Evolutionary conservation across 2,797 vertebrate genomes (phyloP).

Genomic region (Miichthys miiuy): DNA sequence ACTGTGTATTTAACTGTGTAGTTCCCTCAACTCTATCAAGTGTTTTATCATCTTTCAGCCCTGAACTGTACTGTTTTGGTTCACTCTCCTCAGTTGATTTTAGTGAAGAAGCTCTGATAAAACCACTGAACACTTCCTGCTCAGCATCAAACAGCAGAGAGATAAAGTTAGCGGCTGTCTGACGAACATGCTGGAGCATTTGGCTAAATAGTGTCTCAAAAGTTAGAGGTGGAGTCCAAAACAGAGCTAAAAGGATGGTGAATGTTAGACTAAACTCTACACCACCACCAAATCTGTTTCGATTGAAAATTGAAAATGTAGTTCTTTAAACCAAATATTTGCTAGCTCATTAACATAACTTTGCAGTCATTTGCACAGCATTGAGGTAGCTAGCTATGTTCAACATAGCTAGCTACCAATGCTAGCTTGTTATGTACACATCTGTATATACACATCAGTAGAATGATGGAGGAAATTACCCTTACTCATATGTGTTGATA

Average conservation of each 20-base stretch:
- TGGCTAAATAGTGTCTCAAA: neutral
- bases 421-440: neutral
- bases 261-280: neutral
- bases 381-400: neutral
- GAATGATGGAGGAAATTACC: slow-evolving; percentile 1
- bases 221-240: neutral
- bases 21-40: too few species aligned
- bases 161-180: neutral
- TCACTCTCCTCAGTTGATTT: neutral
- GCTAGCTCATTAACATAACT: neutral
- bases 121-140: neutral
- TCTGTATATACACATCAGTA: neutral
- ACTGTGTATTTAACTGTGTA: too few species aligned
- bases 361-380: neutral
- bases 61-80: too few species aligned
- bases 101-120: neutral
- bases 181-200: neutral
- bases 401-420: too few species aligned
- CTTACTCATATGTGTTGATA: neutral
- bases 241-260: neutral
- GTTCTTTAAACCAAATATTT: neutral
- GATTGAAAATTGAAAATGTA: too few species aligned
- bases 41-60: too few species aligned
- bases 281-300: too few species aligned
- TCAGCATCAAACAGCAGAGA: neutral